A percentile compares a stretch with the other conserved stretches of the same genome.
Conservation (phyloP, 2,113 vertebrate genomes). For the Barnardius zonarius region DNA sequence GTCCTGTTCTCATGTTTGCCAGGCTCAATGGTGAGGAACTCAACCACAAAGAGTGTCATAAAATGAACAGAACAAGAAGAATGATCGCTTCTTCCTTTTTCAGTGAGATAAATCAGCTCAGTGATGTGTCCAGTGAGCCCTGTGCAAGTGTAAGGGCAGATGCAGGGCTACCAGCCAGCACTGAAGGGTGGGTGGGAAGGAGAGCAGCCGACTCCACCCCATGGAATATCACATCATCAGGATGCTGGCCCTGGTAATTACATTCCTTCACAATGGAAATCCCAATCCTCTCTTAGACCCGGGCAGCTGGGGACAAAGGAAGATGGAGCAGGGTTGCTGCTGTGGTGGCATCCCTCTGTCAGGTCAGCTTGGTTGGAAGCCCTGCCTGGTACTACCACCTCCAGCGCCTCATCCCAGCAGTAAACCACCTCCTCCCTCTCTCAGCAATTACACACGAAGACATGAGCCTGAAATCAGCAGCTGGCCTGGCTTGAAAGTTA, state of each 20-base stretch:
- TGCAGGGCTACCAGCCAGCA: neutral
- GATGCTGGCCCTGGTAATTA: neutral
- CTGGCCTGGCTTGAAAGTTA: neutral
- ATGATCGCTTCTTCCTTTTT: neutral
- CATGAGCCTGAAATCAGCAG: neutral
- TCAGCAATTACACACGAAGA: neutral
- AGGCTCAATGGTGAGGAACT: neutral
- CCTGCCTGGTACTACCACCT: neutral
- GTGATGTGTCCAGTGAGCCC: neutral
- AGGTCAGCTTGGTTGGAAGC: neutral
- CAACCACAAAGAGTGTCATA: neutral
- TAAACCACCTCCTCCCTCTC: neutral
- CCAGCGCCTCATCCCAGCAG: neutral
- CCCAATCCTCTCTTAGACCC: neutral
- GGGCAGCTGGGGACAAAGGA: neutral
- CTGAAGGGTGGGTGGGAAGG: neutral
- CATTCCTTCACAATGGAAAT: neutral
- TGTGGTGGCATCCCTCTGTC: neutral
- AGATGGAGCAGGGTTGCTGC: neutral
- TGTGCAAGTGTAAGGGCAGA: neutral
- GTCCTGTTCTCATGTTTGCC: neutral
- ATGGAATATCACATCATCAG: neutral
- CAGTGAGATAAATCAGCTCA: neutral
- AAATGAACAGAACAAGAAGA: neutral
- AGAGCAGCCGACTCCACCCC: neutral